Conservation (phyloP, 2,888 invertebrate species). For the Agrotis exclamationis region DNA sequence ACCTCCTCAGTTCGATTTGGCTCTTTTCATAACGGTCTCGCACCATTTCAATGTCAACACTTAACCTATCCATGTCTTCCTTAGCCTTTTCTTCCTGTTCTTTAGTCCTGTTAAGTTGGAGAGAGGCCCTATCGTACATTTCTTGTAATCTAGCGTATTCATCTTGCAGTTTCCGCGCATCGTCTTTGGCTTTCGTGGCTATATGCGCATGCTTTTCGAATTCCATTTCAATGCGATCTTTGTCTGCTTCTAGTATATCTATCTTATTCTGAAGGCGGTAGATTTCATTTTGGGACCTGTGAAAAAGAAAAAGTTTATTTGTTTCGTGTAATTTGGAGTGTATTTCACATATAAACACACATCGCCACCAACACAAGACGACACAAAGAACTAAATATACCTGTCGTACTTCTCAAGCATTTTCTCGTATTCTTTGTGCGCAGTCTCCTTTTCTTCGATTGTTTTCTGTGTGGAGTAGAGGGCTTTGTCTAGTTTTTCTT, state of each 20-base stretch:
- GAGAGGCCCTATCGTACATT: conserved; percentile 96
- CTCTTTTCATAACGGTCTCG: conserved; percentile 97
- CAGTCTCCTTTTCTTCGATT: conserved; percentile 96
- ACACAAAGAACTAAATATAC: conserved; percentile 88
- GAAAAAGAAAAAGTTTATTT: conserved; percentile 67
- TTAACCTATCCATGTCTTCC: conserved; percentile 94
- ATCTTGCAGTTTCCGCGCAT: conserved; percentile 96
- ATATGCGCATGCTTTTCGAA: conserved; percentile 96
- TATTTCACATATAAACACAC: conserved; percentile 51
- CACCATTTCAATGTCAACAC: conserved; percentile 96
- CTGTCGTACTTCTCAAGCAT: conserved; percentile 98
- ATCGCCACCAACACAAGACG: conserved; percentile 85
- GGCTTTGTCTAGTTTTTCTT: conserved; percentile 97
- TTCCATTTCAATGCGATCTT: conserved; percentile 96
- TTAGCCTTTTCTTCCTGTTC: conserved; percentile 98
- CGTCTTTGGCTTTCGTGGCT: conserved; percentile 95
- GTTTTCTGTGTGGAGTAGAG: conserved; percentile 95
- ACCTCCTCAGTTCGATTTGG: conserved; percentile 95
- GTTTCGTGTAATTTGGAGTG: conserved; percentile 28
- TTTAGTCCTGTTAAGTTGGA: conserved; percentile 96
- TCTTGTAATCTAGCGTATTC: conserved; percentile 96
- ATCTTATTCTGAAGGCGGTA: conserved; percentile 97
- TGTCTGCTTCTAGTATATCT: conserved; percentile 96
- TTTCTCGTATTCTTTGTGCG: conserved; percentile 97
- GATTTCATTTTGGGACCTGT: conserved; percentile 96